phyloP scores from a whole-genome alignment of 2,888 invertebrate species.

The Noctua janthe region DNA sequence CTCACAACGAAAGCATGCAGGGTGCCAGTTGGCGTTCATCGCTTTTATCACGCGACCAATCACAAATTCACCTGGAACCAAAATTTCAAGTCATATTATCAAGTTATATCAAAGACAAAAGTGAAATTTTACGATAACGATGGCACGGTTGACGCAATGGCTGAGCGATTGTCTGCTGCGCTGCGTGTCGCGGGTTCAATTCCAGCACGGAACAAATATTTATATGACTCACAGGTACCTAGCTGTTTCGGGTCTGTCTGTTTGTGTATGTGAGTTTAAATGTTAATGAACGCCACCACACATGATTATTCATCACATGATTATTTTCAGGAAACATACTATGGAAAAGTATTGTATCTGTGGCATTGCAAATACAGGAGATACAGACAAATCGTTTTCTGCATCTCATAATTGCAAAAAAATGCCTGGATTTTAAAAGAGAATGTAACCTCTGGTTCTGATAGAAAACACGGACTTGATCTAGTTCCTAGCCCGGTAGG shows the following conservation, averaged over 20 bases:
- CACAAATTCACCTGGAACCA: conserved; percentile 95
- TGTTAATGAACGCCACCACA: neutral
- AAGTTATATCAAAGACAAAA: neutral
- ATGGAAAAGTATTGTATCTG: too few relatives aligned
- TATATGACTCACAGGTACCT: neutral
- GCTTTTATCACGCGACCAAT: conserved; percentile 99
- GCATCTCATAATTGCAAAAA: too few relatives aligned
- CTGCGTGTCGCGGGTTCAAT: neutral
- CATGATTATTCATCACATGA: too few relatives aligned
- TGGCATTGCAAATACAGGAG: neutral
- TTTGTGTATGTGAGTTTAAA: neutral
- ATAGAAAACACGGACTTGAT: too few relatives aligned
- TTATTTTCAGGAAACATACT: too few relatives aligned
- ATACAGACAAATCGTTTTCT: conserved; percentile 1
- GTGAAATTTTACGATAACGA: neutral
- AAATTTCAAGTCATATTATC: neutral
- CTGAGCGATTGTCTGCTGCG: neutral
- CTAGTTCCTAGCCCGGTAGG: too few relatives aligned
- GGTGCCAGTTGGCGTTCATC: conserved; percentile 99
- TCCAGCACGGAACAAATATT: neutral
- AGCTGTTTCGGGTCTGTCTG: neutral
- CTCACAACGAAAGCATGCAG: conserved; percentile 99
- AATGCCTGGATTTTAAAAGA: too few relatives aligned
- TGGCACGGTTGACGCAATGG: neutral
- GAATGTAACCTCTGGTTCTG: too few relatives aligned